phyloP scores from a whole-genome alignment of 2,797 vertebrate species.

The Tamandua tetradactyla region DNA sequence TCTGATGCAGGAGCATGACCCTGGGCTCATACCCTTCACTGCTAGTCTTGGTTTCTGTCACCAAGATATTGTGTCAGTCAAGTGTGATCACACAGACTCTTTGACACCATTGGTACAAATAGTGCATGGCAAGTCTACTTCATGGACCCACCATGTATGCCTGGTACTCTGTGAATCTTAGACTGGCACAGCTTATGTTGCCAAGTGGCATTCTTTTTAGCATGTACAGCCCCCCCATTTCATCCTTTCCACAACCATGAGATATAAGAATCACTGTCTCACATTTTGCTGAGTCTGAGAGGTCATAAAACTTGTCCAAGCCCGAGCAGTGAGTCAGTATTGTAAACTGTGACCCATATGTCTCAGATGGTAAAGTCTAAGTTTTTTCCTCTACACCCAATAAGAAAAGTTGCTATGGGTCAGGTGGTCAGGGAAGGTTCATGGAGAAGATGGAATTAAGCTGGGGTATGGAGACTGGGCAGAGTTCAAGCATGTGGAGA shows the following conservation, averaged over 20 bases:
- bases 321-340: background rate
- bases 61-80: background rate
- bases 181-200: background rate
- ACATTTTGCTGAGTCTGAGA: background rate
- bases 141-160: background rate
- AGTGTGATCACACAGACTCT: background rate
- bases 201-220: background rate
- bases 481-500: background rate
- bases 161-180: background rate
- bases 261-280: background rate
- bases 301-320: too few species aligned
- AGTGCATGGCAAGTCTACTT: background rate
- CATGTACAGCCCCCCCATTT: background rate
- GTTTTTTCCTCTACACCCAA: background rate
- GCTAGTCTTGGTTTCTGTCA: background rate
- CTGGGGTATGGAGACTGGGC: background rate
- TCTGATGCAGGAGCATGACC: background rate
- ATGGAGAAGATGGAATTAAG: background rate
- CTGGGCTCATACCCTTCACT: background rate
- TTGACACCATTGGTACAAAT: background rate
- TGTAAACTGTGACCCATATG: constrained; percentile 22
- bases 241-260: background rate
- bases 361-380: background rate
- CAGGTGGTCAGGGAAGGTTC: background rate
- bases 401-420: background rate